Percentiles rank a stretch among this genome's conserved stretches.
Evolutionary conservation across 2,888 invertebrate genomes (phyloP).

Genomic region (Leptopilina syphax): DNA sequence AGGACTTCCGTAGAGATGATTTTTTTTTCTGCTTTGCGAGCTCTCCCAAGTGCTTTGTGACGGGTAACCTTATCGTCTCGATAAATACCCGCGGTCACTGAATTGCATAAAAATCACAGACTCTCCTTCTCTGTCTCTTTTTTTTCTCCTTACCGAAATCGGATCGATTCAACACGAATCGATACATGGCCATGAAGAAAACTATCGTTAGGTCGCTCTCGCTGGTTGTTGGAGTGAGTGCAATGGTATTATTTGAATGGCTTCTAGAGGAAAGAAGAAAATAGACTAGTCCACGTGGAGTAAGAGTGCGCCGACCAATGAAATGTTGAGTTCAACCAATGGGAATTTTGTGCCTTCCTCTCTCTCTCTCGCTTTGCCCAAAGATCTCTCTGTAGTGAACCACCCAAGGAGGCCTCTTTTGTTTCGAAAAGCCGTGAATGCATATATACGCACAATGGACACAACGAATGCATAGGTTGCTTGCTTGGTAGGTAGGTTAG

Average conservation of each 20-base stretch:
- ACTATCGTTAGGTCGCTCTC: constrained; percentile 36
- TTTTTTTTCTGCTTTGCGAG: not conserved
- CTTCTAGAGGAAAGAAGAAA: constrained; percentile 56
- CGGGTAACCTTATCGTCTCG: constrained; percentile 40
- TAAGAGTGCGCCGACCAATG: constrained; percentile 44
- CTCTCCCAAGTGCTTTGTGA: constrained; percentile 23
- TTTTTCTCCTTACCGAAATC: not conserved
- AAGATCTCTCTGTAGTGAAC: constrained; percentile 59
- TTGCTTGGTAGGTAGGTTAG: constrained; percentile 39
- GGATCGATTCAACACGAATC: constrained; percentile 35
- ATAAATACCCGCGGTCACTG: constrained; percentile 40
- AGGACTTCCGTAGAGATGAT: constrained; percentile 23
- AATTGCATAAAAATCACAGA: constrained; percentile 36
- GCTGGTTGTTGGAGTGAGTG: constrained; percentile 45
- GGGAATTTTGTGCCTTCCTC: constrained; percentile 39
- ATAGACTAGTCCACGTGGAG: constrained; percentile 60
- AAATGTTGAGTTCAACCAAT: constrained; percentile 8
- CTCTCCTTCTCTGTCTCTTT: not conserved
- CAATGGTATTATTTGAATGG: constrained; percentile 47
- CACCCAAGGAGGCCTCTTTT: constrained; percentile 71
- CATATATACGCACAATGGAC: constrained; percentile 66
- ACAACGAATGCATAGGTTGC: constrained; percentile 47
- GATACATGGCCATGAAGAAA: constrained; percentile 46
- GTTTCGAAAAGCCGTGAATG: constrained; percentile 70
- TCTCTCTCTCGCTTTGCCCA: constrained; percentile 8